phyloP scores from a whole-genome alignment of 2,113 vertebrate species.

The Pagrus major region DNA sequence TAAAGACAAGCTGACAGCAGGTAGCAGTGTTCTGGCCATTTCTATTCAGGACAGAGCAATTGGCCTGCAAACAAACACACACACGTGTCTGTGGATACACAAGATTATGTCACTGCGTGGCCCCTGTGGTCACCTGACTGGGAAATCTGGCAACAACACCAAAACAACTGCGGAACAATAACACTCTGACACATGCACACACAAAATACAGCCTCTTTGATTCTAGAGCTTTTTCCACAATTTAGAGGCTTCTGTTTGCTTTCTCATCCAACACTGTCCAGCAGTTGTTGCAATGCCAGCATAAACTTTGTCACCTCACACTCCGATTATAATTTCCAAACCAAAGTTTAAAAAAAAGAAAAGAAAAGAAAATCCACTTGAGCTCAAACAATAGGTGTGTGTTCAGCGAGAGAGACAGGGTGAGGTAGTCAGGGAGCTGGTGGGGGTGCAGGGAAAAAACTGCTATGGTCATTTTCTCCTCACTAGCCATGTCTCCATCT shows the following conservation, averaged over 20 bases:
- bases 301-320: constrained; percentile 5
- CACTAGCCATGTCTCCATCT: constrained; percentile 33
- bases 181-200: neutral
- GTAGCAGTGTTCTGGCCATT: constrained; percentile 26
- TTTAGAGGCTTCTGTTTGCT: neutral
- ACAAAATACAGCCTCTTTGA: constrained; percentile 1
- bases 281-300: neutral
- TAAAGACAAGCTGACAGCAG: constrained; percentile 30
- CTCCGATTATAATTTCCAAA: neutral
- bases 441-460: neutral
- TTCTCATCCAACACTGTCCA: neutral
- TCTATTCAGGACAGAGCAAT: constrained; percentile 31
- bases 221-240: neutral
- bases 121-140: constrained; percentile 29
- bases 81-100: constrained; percentile 20
- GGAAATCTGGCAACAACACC: constrained; percentile 35
- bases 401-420: neutral
- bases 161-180: constrained; percentile 29
- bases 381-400: neutral
- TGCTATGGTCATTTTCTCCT: constrained; percentile 38
- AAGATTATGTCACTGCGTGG: constrained; percentile 28
- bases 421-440: neutral
- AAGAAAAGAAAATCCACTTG: too few relatives aligned
- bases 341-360: too few relatives aligned
- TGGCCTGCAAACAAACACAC: constrained; percentile 19